phyloP scores from a whole-genome alignment of 92 coral and sea anemone genomes.

The Nematostella vectensis region DNA sequence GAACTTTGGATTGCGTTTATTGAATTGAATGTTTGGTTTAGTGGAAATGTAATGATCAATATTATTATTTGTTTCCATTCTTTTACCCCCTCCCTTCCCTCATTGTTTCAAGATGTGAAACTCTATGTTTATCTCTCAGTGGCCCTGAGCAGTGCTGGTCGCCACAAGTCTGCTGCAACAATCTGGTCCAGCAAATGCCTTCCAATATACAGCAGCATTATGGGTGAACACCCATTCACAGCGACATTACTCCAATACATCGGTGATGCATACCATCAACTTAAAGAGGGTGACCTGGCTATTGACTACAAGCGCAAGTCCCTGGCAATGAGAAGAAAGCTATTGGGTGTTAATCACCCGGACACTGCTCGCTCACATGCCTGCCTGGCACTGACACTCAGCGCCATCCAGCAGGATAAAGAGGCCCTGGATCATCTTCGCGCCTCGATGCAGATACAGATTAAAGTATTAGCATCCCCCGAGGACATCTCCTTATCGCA shows the following conservation, averaged over 20 bases:
- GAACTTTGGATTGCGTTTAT: too few relatives aligned
- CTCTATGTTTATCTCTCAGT: too few relatives aligned
- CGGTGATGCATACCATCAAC: constrained; percentile 45
- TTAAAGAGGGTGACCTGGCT: constrained; percentile 13
- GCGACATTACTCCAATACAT: constrained; percentile 61
- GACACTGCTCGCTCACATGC: constrained; percentile 67
- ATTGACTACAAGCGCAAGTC: constrained; percentile 28
- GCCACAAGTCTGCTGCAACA: constrained; percentile 35
- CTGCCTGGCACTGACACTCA: constrained; percentile 52
- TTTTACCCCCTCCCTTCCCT: too few relatives aligned
- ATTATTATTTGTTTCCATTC: too few relatives aligned
- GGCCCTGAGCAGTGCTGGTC: constrained; percentile 24
- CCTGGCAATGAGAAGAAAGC: constrained; percentile 45
- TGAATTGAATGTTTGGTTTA: too few relatives aligned
- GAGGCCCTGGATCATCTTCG: constrained; percentile 33
- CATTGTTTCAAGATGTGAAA: too few relatives aligned
- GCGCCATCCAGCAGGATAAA: constrained; percentile 18
- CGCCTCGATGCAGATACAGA: constrained; percentile 23
- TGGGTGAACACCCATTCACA: constrained; percentile 60
- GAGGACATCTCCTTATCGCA: constrained; percentile 23
- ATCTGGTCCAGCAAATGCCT: constrained; percentile 42
- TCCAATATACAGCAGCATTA: constrained; percentile 24
- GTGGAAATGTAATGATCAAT: too few relatives aligned
- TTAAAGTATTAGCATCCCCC: constrained; percentile 27
- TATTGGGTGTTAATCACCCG: constrained; percentile 41